Conservation (phyloP, 2,888 invertebrate species). For the Tethea ocularis region DNA sequence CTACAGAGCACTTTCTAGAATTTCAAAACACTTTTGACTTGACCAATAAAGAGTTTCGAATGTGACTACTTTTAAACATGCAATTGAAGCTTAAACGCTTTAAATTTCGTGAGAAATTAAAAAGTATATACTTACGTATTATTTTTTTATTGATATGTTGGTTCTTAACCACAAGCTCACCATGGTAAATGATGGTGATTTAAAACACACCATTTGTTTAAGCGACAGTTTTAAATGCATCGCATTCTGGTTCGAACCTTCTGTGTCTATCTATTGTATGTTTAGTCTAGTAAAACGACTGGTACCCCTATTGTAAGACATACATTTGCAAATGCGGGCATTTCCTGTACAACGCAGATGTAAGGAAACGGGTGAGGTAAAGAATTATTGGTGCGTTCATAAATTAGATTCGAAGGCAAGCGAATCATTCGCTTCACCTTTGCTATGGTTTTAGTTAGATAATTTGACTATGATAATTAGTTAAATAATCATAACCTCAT, state of each 20-base stretch:
- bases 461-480: neutral
- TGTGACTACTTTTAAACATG: too few species aligned
- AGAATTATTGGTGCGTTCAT: slow-evolving; percentile 5
- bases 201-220: too few species aligned
- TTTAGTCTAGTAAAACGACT: slow-evolving; percentile 2
- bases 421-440: neutral
- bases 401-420: too few species aligned
- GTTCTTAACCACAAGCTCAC: too few species aligned
- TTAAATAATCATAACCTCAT: neutral
- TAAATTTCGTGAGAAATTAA: too few species aligned
- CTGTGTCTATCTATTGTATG: neutral
- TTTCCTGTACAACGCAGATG: slow-evolving; percentile 43
- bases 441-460: neutral
- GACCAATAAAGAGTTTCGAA: too few species aligned
- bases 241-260: neutral
- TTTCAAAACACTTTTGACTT: too few species aligned
- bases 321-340: slow-evolving; percentile 37
- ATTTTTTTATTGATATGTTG: too few species aligned
- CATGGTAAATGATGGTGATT: too few species aligned
- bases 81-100: too few species aligned
- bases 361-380: slow-evolving; percentile 24
- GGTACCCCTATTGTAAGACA: slow-evolving; percentile 35
- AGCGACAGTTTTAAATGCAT: neutral
- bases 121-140: too few species aligned
- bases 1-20: too few species aligned